phyloP scores from a whole-genome alignment of 2,888 invertebrate genomes.

The Deilephila elpenor region DNA sequence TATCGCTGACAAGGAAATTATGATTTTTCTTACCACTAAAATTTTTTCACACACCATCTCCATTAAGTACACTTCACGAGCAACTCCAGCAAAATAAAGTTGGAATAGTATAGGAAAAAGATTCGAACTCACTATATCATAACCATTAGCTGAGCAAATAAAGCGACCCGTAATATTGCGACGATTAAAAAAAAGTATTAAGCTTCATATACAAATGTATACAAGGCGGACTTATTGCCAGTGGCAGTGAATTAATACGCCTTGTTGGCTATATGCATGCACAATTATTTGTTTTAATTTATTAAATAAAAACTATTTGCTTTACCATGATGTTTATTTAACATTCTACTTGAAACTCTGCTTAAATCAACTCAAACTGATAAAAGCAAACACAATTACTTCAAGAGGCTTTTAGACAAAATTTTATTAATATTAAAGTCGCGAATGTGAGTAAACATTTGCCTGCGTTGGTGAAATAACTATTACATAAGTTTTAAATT shows the following conservation, averaged over 20 bases:
- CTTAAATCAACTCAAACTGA: neutral
- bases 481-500: conserved; percentile 26
- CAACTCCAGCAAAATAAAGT: too few relatives aligned
- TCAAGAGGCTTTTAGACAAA: conserved; percentile 4
- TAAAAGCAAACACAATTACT: conserved; percentile 17
- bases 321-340: neutral
- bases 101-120: too few relatives aligned
- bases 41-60: too few relatives aligned
- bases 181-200: too few relatives aligned
- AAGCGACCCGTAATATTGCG: too few relatives aligned
- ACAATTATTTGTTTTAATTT: neutral
- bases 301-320: neutral
- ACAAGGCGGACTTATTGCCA: too few relatives aligned
- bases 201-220: too few relatives aligned
- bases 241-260: neutral
- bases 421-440: conserved; percentile 16
- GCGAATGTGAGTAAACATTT: conserved; percentile 14
- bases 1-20: too few relatives aligned
- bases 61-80: too few relatives aligned
- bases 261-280: neutral
- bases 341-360: neutral
- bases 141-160: too few relatives aligned
- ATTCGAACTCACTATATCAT: too few relatives aligned
- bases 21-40: too few relatives aligned
- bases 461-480: conserved; percentile 37